A percentile compares a stretch with the other conserved stretches of the same genome.
These are phyloP conservation scores for Gymnocypris eckloni DNA, from an alignment of 2,797 vertebrate species.

Conservation along the genomic window DNA sequence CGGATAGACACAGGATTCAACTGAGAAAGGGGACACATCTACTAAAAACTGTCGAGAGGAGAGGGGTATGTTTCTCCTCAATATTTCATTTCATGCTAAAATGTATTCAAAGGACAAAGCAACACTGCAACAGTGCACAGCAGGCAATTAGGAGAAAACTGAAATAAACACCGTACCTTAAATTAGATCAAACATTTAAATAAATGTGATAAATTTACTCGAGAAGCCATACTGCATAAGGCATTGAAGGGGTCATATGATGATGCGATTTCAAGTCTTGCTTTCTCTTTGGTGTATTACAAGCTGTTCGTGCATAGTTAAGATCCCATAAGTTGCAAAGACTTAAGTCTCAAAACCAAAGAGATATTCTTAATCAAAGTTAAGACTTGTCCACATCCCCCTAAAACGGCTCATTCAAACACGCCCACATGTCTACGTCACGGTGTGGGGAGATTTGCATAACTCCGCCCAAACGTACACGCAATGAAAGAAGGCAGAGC, in stretches of 20 bases:
- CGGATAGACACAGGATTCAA: not conserved
- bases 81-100: not conserved
- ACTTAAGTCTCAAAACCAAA: no score
- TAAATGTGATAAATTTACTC: not conserved
- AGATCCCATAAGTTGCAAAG: no score
- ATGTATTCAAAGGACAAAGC: not conserved
- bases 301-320: no score
- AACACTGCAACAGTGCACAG: not conserved
- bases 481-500: no score
- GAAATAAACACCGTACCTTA: not conserved
- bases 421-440: no score
- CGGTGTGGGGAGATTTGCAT: no score
- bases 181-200: not conserved
- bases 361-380: no score
- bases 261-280: no score
- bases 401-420: no score
- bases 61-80: not conserved
- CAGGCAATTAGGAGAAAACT: not conserved
- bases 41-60: not conserved
- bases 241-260: not conserved
- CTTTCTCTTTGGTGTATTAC: no score
- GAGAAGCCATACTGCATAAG: not conserved
- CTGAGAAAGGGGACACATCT: accelerated
- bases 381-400: no score
- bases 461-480: no score